Evolutionary conservation across 2,888 invertebrate genomes (phyloP).

Genomic region (Diaperis boleti): DNA sequence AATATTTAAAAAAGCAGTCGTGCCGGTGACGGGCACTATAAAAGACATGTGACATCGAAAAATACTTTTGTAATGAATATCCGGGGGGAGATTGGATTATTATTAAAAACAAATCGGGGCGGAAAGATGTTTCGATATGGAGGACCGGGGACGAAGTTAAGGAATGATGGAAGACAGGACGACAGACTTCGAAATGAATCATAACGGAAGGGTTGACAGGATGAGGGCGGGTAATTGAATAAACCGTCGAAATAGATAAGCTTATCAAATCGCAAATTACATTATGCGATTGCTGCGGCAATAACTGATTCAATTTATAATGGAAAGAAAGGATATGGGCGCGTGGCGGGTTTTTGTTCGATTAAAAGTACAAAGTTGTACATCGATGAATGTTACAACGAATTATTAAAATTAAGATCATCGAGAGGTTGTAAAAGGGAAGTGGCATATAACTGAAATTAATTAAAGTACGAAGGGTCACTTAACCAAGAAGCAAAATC

Average conservation of each 20-base stretch:
- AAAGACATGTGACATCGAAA: slow-evolving; percentile 64
- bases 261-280: slow-evolving; percentile 44
- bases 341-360: slow-evolving; percentile 24
- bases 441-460: too few relatives aligned
- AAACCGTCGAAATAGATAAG: slow-evolving; percentile 47
- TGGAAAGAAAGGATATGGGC: slow-evolving; percentile 37
- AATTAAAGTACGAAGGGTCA: too few relatives aligned
- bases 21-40: slow-evolving; percentile 56
- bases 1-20: slow-evolving; percentile 40
- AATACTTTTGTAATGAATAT: slow-evolving; percentile 63
- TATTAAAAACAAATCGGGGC: slow-evolving; percentile 59
- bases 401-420: too few relatives aligned
- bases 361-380: too few relatives aligned
- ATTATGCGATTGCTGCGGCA: slow-evolving; percentile 38
- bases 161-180: slow-evolving; percentile 49
- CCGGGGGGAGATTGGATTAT: slow-evolving; percentile 56
- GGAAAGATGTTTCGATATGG: slow-evolving; percentile 53
- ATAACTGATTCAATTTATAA: slow-evolving; percentile 41
- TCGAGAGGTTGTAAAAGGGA: too few relatives aligned
- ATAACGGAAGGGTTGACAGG: slow-evolving; percentile 50
- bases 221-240: slow-evolving; percentile 55
- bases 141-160: slow-evolving; percentile 45
- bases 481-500: too few relatives aligned
- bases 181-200: slow-evolving; percentile 49
- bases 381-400: too few relatives aligned